Evolutionary conservation across 2,797 vertebrate genomes (phyloP), one percentile per base, ranked within the genome.

Genomic region (Chloroceryle amazona): DNA sequence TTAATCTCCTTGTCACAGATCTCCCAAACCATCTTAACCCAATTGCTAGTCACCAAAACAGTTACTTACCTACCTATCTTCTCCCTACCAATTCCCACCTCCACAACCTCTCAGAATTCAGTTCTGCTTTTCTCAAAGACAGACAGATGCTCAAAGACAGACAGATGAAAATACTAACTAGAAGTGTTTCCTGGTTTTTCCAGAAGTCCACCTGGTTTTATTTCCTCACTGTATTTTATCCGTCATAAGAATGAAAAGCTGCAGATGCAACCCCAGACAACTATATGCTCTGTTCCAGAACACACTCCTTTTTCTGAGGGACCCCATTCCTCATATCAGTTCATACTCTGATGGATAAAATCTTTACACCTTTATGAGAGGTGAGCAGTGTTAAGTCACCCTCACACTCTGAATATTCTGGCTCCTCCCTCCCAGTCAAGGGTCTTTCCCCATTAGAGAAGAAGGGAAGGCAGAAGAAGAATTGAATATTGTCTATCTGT

Each of bases 401-500:
- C 3, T 47, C 67, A 39, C 9, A 4, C 8, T 81, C 46, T 6
- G 10, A 18, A 41, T 76, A 52, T 29, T 68, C 41, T 51, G 29
- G 47, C 23, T 51, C 23, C 4, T n/a, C 23, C 47, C 47, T 49
- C 19, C 17, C 21, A 25, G 13, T 42, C 10, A 51, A 75, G 18
- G 23, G 6, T 35, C n/a, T 58, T 83, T 67, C 15, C 22, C 54
- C 26, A 15, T 26, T 49, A 3, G 20, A 80, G 51, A 62, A 39
- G 46, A 68, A n/a, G 6, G 10, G 41, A 70, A 82, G 23, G 20
- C 15, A 60, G 55, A 67, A 82, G 52, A n/a, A 57, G 51, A 66
- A 46, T 3, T 35, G 58, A 20, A 37, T 15, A 4, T 7, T 1
- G 0, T 60, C n/a, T 31, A 16, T 13, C 11, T 82, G 3, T 13